Percentiles rank a stretch among this genome's conserved stretches.
Conservation (phyloP, 2,113 vertebrate genomes). For the Podiceps cristatus region DNA sequence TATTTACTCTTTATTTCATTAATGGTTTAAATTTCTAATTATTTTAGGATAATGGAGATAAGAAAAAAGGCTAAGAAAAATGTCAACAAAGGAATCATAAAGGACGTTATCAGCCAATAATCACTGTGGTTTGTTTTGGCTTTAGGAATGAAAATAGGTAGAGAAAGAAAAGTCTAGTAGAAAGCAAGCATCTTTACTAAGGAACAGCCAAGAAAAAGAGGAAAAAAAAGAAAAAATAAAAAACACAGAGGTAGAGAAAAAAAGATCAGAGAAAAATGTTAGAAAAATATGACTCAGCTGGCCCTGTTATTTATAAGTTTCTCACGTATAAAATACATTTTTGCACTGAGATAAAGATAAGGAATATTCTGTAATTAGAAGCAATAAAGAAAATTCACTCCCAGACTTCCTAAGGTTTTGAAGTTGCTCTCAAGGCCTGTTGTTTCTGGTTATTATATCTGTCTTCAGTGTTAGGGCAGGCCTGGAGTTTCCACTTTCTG, state of each 20-base stretch:
- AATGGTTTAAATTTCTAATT: neutral
- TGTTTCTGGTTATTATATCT: neutral
- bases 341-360: neutral
- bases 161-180: neutral
- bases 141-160: neutral
- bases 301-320: neutral
- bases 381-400: neutral
- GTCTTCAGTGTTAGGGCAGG: neutral
- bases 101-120: neutral
- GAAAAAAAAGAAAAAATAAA: neutral
- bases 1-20: neutral
- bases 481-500: constrained; percentile 25
- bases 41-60: neutral
- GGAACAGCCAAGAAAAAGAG: neutral
- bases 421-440: neutral
- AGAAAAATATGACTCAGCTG: neutral
- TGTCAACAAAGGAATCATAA: neutral
- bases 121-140: neutral
- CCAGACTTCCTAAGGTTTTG: neutral
- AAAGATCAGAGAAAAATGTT: neutral
- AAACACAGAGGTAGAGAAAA: neutral
- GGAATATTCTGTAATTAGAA: neutral
- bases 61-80: neutral
- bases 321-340: neutral
- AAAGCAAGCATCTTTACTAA: neutral